These are phyloP conservation scores for Gobionotothen gibberifrons DNA, from an alignment of 2,797 vertebrate species.

Conservation along the genomic window DNA sequence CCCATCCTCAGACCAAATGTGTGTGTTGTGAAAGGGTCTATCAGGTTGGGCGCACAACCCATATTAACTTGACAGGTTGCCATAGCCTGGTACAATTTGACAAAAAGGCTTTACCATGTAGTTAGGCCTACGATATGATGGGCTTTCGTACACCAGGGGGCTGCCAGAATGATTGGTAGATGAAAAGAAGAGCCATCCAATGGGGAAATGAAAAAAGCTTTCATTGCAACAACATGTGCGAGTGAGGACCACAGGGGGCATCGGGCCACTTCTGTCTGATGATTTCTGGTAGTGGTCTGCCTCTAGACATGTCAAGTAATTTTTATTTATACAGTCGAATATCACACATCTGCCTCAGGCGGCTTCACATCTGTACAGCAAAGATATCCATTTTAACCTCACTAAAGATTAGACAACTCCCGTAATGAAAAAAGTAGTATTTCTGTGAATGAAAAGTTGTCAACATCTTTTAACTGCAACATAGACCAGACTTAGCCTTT, in stretches of 20 bases:
- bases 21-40: too few relatives aligned
- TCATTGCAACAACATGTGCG: background rate
- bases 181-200: conserved; percentile 9
- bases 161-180: background rate
- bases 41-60: too few relatives aligned
- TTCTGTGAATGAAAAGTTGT: background rate
- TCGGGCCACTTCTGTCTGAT: background rate
- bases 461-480: background rate
- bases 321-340: too few relatives aligned
- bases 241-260: background rate
- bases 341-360: too few relatives aligned
- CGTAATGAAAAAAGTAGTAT: too few relatives aligned
- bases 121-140: background rate
- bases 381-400: too few relatives aligned
- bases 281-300: background rate
- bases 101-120: background rate
- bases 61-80: too few relatives aligned
- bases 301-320: background rate
- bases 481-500: background rate
- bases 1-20: background rate
- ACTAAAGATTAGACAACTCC: too few relatives aligned
- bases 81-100: background rate
- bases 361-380: too few relatives aligned
- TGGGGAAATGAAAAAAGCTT: conserved; percentile 16
- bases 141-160: background rate